These are phyloP conservation scores for Heliocidaris tuberculata DNA, from an alignment of 35 echinoderm and acorn worm genomes.

Conservation along the genomic window DNA sequence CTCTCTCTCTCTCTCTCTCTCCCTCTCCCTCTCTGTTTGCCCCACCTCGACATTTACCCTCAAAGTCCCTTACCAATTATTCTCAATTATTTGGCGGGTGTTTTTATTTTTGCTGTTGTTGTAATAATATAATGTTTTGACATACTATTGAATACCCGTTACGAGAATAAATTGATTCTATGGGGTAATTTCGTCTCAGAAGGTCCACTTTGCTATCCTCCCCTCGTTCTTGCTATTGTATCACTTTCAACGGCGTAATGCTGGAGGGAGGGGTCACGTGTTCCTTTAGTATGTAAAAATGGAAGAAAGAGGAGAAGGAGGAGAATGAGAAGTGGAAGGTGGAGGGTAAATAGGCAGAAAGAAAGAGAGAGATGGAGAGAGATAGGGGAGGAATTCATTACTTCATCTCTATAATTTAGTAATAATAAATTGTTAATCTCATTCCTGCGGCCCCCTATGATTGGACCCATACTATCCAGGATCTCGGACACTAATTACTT, in stretches of 20 bases:
- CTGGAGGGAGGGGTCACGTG: too few species aligned
- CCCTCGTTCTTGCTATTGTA: too few species aligned
- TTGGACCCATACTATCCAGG: too few species aligned
- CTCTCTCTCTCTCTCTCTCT: background rate
- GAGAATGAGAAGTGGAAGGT: background rate
- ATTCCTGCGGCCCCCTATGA: too few species aligned
- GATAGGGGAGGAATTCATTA: too few species aligned
- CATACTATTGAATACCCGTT: background rate
- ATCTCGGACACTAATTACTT: too few species aligned
- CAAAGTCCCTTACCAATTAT: background rate
- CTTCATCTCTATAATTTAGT: too few species aligned
- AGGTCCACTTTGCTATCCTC: background rate
- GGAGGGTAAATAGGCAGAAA: background rate
- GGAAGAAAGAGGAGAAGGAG: background rate
- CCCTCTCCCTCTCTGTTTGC: background rate
- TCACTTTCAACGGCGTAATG: too few species aligned
- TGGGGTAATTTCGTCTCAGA: background rate
- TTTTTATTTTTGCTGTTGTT: background rate
- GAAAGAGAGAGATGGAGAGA: background rate
- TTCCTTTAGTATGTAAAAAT: background rate
- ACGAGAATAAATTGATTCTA: background rate
- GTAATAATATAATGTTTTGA: background rate
- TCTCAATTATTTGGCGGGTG: background rate
- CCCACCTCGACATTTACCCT: background rate
- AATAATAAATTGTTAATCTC: too few species aligned